Evolutionary conservation across 2,797 vertebrate species (phyloP), one percentile per base, ranked within the genome.

Genomic region (Macropus fuliginosus): DNA sequence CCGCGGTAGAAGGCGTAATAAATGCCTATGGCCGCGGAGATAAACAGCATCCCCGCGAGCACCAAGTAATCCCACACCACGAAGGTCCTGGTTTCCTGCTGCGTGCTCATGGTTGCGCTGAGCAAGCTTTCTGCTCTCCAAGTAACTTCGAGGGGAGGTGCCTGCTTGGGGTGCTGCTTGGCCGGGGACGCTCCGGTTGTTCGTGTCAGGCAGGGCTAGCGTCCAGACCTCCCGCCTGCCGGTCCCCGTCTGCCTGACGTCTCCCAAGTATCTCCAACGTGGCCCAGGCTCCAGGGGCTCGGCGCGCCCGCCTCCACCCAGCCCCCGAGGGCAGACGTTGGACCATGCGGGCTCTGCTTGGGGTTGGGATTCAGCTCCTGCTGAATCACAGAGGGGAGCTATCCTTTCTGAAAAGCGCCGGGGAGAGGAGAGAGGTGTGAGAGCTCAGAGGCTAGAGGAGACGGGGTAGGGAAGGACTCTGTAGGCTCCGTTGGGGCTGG

Each of bases 21-120:
- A 57, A 99, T 95, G 55, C 99, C 99, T 0, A 99, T 98, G 3
- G 98, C 98, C 9, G 99, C 98, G 0, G 99, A 99, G 55, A 99
- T 94, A 55, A 98, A 28, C 92, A 99, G 97, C 99, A 99, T 99
- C 92, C 98, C 55, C 5, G 96, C 98, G 94, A 99, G 99, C 40
- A 99, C 99, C 95, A 98, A 97, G 93, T 99, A 99, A 98, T 99
- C 99, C 97, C 98, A 98, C 24, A 91, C 93, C 2, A 91, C 96
- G 50, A 99, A 99, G 56, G 98, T 81, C n/a, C n/a, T 21, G n/a
- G n/a, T 9, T 24, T 46, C n/a, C n/a, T 8, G n/a, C n/a, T 2
- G n/a, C 0, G n/a, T 18, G 66, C 66, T 12, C 66, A 81, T 81
- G 66, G 66, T 21, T 46, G 66, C n/a, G n/a, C 8, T 9, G n/a